Base-by-base conservation (phyloP, 2,888 invertebrate species). In the Cerastis rubricosa region DNA sequence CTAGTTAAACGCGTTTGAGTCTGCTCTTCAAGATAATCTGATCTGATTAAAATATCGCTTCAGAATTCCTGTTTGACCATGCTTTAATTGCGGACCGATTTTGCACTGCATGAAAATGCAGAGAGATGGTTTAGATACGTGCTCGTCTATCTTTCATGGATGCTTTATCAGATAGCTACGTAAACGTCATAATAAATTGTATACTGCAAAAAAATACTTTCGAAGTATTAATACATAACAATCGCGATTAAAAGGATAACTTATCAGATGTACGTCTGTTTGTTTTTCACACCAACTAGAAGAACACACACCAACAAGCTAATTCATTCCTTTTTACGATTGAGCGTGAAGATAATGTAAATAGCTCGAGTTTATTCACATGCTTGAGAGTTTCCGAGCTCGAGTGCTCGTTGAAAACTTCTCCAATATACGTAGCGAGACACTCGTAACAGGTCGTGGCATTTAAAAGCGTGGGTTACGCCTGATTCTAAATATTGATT, bases 381-480 rank as follows among this genome's bases (percentile, higher is more conserved):
- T 75, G 59, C 43, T 54, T 51, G 11, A 63, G 29, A 78, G 54
- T 54, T 47, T n/a, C 45, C 35, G 29, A 51, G 51, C 40, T 25
- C 25, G 25, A 73, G 51, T 45, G 64, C 45, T 54, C 51, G 61
- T 72, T 72, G 71, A 29, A 25, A 82, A 82, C 49, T 83, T 83
- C 69, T 63, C 71, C 83, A 74, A 83, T 82, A 83, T 69, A 65
- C 63, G 49, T 59, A n/a, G 19, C 57, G 67, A 54, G 57, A 47
- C 35, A 57, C 57, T 68, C 67, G 29, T 35, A 57, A 67, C 51
- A 51, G 54, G 43, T 70, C 25, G 9, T 66, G 45, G 40, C 43
- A 72, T 77, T 70, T 61, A 43, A 68, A 80, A 76, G 12, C 43
- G n/a, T 43, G 8, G 22, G 12, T 19, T 66, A 40, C 3, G 7